phyloP scores from a whole-genome alignment of 64 coral and sea anemone species.

The Anthopleura sola region DNA sequence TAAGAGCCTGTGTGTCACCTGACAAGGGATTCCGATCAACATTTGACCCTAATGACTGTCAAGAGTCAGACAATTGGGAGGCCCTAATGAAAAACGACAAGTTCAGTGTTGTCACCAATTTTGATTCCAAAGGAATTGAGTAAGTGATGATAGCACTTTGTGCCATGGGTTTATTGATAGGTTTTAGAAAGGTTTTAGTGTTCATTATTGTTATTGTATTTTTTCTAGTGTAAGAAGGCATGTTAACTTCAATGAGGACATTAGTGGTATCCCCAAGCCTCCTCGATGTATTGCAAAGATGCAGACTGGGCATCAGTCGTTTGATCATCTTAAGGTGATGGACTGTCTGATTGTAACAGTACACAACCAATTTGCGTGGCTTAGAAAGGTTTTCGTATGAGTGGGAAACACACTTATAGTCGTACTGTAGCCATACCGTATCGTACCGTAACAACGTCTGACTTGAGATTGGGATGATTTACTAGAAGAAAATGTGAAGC shows the following conservation, averaged over 20 bases:
- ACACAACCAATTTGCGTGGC: too few relatives aligned
- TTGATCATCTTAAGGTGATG: slow-evolving; percentile 16
- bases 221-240: slow-evolving; percentile 11
- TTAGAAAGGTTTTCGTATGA: too few relatives aligned
- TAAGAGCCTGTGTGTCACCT: background rate
- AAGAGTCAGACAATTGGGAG: background rate
- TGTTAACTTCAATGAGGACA: slow-evolving; percentile 39
- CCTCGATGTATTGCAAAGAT: slow-evolving; percentile 52
- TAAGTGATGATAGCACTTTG: slow-evolving; percentile 12
- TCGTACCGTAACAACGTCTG: too few relatives aligned
- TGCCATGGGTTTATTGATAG: too few relatives aligned
- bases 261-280: slow-evolving; percentile 3
- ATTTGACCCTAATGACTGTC: background rate
- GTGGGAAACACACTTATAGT: too few relatives aligned
- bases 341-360: background rate
- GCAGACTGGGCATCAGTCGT: background rate
- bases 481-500: too few relatives aligned
- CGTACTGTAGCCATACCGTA: too few relatives aligned
- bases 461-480: too few relatives aligned
- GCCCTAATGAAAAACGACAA: slow-evolving; percentile 22
- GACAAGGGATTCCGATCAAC: background rate
- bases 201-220: background rate
- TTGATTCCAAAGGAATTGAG: slow-evolving; percentile 50
- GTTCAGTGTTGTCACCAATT: slow-evolving; percentile 36
- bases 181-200: too few relatives aligned